Evolutionary conservation across 2,113 vertebrate genomes (phyloP).

Genomic region (Gobius niger): DNA sequence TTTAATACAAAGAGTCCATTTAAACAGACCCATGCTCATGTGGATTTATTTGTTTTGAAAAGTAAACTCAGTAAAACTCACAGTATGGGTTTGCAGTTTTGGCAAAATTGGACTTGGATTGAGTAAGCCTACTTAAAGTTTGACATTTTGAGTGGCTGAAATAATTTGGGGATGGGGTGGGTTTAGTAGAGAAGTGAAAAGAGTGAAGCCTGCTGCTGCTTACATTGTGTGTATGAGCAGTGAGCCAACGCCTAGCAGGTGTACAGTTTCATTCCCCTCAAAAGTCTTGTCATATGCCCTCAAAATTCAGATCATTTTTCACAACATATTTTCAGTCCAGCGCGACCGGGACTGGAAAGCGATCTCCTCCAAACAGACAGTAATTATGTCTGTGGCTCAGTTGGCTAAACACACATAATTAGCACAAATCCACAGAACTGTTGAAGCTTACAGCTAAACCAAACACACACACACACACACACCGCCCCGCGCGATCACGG

Average conservation of each 20-base stretch:
- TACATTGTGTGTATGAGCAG: constrained; percentile 68
- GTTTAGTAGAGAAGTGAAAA: constrained; percentile 24
- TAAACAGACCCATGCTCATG: not conserved
- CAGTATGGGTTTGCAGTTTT: not conserved
- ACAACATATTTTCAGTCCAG: not conserved
- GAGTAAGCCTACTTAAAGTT: not conserved
- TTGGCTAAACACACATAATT: constrained; percentile 64
- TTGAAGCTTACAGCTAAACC: constrained; percentile 55
- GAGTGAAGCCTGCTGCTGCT: constrained; percentile 46
- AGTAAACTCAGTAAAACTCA: not conserved
- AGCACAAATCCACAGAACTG: constrained; percentile 54
- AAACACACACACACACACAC: constrained; percentile 60
- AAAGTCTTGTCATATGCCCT: constrained; percentile 56
- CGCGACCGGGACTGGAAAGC: not conserved
- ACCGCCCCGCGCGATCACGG: constrained; percentile 50
- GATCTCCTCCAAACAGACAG: constrained; percentile 1
- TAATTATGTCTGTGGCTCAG: constrained; percentile 5
- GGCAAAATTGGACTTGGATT: too few species aligned
- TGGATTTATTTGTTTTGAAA: not conserved
- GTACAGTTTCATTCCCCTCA: constrained; percentile 78
- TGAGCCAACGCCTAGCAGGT: constrained; percentile 82
- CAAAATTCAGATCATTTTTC: constrained; percentile 31
- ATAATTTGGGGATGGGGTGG: constrained; percentile 10
- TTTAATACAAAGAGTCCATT: constrained; percentile 15
- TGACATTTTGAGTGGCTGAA: not conserved